Evolutionary conservation across 1,140 invertebrate genomes (phyloP).

Genomic region (Aphaenogaster floridana): DNA sequence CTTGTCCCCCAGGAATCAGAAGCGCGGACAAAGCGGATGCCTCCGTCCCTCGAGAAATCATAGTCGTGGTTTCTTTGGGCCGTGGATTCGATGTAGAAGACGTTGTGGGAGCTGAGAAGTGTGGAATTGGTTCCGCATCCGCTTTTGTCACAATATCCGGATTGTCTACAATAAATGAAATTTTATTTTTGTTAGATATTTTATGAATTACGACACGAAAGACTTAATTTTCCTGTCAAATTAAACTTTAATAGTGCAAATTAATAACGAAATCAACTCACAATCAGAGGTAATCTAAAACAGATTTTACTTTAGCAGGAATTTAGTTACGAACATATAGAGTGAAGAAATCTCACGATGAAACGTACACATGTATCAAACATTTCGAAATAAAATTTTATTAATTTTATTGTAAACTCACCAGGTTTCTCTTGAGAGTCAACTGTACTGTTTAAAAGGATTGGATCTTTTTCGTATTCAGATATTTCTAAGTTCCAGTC

Average conservation of each 20-base stretch:
- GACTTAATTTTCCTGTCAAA: not conserved
- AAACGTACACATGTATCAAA: not conserved
- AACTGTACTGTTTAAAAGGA: not conserved
- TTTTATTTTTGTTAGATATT: not conserved
- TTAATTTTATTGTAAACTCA: slow-evolving; percentile 16
- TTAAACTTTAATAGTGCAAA: not conserved
- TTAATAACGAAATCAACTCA: not conserved
- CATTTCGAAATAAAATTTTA: not conserved
- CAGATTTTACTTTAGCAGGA: not conserved
- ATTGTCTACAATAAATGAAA: slow-evolving; percentile 45
- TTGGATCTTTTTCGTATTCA: slow-evolving; percentile 30
- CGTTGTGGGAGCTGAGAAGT: not conserved
- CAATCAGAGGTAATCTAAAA: slow-evolving; percentile 5
- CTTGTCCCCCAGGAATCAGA: slow-evolving; percentile 88
- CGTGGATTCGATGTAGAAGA: slow-evolving; percentile 25
- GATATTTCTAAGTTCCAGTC: slow-evolving; percentile 29
- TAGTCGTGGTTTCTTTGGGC: slow-evolving; percentile 36
- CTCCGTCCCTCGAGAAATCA: slow-evolving; percentile 72
- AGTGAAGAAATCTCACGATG: not conserved
- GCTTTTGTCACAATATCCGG: not conserved
- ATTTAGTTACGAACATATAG: not conserved
- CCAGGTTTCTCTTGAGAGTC: slow-evolving; percentile 46
- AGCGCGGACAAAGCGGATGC: slow-evolving; percentile 87
- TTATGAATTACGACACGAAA: not conserved
- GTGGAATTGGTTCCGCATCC: slow-evolving; percentile 3